phyloP scores from a whole-genome alignment of 1,140 invertebrate species.

The Dysdera silvatica region DNA sequence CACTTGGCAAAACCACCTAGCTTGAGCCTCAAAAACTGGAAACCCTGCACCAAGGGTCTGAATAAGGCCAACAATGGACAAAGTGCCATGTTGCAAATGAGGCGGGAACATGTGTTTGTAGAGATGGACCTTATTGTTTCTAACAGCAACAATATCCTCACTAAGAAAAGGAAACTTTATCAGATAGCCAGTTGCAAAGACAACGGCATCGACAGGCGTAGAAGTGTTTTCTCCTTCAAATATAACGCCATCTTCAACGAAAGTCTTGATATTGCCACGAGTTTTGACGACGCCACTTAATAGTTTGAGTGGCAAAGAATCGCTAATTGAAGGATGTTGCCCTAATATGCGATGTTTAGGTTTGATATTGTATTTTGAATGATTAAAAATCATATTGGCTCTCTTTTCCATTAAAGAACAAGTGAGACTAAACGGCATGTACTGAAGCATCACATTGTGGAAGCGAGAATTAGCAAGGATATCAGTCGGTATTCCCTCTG shows the following conservation, averaged over 20 bases:
- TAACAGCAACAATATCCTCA: constrained; percentile 28
- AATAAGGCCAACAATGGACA: constrained; percentile 49
- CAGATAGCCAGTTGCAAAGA: constrained; percentile 45
- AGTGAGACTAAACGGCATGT: not conserved
- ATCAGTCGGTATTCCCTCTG: constrained; percentile 38
- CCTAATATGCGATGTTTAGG: constrained; percentile 43
- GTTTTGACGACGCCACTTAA: constrained; percentile 40
- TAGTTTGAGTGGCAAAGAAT: constrained; percentile 48
- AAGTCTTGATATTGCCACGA: constrained; percentile 41
- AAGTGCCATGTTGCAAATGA: constrained; percentile 32
- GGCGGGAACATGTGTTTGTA: constrained; percentile 48
- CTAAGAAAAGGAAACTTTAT: constrained; percentile 43
- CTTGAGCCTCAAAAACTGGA: constrained; percentile 47
- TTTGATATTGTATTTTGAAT: constrained; percentile 45
- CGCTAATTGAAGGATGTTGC: constrained; percentile 51
- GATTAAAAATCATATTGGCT: constrained; percentile 40
- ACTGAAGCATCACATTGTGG: not conserved
- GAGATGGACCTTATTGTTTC: constrained; percentile 43
- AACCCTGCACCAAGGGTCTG: constrained; percentile 49
- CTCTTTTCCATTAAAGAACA: not conserved
- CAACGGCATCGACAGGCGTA: constrained; percentile 39
- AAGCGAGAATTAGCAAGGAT: not conserved
- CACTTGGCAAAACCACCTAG: constrained; percentile 30
- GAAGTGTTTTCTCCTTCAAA: constrained; percentile 34
- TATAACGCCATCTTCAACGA: constrained; percentile 39